Evolutionary conservation across 2,113 vertebrate genomes (phyloP).

Genomic region (Dicrurus megarhynchus): DNA sequence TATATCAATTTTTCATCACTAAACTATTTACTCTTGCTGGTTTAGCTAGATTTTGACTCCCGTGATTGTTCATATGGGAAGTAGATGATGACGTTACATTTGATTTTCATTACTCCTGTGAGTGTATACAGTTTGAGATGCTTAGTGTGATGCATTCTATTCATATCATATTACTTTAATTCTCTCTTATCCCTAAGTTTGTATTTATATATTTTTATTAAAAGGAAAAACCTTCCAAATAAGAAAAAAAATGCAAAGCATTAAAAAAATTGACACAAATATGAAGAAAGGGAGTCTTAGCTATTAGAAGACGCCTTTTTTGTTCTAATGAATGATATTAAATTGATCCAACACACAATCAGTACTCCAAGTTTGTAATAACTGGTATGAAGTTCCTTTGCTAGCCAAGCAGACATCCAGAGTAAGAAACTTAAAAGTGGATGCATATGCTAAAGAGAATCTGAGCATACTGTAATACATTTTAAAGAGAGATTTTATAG

Average conservation of each 20-base stretch:
- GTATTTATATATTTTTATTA: conserved; percentile 50
- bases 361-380: not conserved
- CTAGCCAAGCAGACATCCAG: not conserved
- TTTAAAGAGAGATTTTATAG: not conserved
- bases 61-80: conserved; percentile 67
- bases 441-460: not conserved
- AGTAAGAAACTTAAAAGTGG: not conserved
- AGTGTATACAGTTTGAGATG: conserved; percentile 21
- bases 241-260: not conserved
- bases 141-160: conserved; percentile 16
- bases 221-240: not conserved
- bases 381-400: not conserved
- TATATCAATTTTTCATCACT: conserved; percentile 64
- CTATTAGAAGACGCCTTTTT: not conserved
- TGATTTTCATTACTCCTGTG: conserved; percentile 66
- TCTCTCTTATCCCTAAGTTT: conserved; percentile 34
- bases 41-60: conserved; percentile 59
- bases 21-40: conserved; percentile 64
- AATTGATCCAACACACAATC: not conserved
- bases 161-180: conserved; percentile 44
- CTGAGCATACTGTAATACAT: not conserved
- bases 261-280: not conserved
- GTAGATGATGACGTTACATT: conserved; percentile 51
- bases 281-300: not conserved
- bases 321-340: not conserved